These are phyloP conservation scores for Apodemus agrarius DNA, from an alignment of 2,797 vertebrate genomes.

Conservation along the genomic window DNA sequence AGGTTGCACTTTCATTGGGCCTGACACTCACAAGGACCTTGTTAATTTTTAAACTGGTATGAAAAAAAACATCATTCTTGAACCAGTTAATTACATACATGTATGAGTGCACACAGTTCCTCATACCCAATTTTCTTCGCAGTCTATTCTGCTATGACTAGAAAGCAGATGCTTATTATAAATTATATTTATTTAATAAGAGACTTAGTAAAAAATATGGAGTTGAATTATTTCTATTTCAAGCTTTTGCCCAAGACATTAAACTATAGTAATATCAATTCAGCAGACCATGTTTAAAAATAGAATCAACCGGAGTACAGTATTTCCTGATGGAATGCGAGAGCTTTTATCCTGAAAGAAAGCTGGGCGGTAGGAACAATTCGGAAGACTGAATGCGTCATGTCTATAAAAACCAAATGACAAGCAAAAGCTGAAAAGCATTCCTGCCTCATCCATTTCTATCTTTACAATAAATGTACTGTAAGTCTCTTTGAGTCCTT, in stretches of 20 bases:
- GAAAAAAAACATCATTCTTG: constrained; percentile 83
- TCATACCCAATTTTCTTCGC: constrained; percentile 82
- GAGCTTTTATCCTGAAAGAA: constrained; percentile 61
- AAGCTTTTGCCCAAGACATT: constrained; percentile 81
- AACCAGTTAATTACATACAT: constrained; percentile 84
- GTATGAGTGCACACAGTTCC: constrained; percentile 76
- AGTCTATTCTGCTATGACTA: constrained; percentile 81
- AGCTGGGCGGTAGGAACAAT: constrained; percentile 18
- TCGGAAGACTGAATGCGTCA: constrained; percentile 65
- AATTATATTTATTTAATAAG: constrained; percentile 82
- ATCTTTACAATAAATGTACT: constrained; percentile 37
- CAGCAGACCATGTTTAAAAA: constrained; percentile 82
- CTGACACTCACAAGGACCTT: constrained; percentile 81
- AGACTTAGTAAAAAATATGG: constrained; percentile 79
- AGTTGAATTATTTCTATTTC: constrained; percentile 81
- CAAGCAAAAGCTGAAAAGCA: constrained; percentile 64
- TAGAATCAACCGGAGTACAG: constrained; percentile 76
- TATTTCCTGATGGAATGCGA: constrained; percentile 73
- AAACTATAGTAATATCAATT: constrained; percentile 79
- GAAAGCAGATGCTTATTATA: constrained; percentile 87
- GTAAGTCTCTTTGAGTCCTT: constrained; percentile 23
- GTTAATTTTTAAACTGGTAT: constrained; percentile 82
- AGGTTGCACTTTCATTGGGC: constrained; percentile 79
- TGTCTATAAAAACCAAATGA: constrained; percentile 67
- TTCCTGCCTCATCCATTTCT: constrained; percentile 53